These are phyloP conservation scores for Hirundo rustica DNA, from an alignment of 2,797 vertebrate species.

Conservation along the genomic window DNA sequence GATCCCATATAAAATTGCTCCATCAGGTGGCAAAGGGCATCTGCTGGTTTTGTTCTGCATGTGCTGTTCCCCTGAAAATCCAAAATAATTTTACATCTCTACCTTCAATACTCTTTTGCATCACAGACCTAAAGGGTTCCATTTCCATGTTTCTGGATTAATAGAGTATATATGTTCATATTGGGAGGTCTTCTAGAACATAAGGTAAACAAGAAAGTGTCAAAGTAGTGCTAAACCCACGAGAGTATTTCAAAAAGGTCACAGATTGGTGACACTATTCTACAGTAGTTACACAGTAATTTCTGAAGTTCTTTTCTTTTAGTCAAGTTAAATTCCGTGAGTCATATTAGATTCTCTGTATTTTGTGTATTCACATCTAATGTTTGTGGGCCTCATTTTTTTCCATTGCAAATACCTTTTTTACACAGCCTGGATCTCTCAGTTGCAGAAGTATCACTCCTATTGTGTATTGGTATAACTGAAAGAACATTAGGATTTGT, in stretches of 20 bases:
- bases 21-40: background rate
- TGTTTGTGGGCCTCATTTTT: background rate
- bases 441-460: background rate
- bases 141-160: background rate
- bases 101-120: background rate
- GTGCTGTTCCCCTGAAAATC: background rate
- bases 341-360: background rate
- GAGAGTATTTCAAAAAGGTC: background rate
- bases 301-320: background rate
- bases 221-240: background rate
- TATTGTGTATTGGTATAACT: constrained; percentile 18
- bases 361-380: background rate
- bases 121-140: background rate
- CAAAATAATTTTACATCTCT: background rate
- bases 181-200: background rate
- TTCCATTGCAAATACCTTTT: constrained; percentile 3
- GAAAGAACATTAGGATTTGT: constrained; percentile 57
- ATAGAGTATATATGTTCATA: background rate
- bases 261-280: background rate
- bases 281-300: background rate
- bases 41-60: background rate
- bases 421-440: background rate
- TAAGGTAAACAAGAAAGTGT: background rate
- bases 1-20: background rate
- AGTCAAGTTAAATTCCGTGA: background rate